Base-by-base conservation (phyloP, 2,888 invertebrate species). In the Aphodius granarius region DNA sequence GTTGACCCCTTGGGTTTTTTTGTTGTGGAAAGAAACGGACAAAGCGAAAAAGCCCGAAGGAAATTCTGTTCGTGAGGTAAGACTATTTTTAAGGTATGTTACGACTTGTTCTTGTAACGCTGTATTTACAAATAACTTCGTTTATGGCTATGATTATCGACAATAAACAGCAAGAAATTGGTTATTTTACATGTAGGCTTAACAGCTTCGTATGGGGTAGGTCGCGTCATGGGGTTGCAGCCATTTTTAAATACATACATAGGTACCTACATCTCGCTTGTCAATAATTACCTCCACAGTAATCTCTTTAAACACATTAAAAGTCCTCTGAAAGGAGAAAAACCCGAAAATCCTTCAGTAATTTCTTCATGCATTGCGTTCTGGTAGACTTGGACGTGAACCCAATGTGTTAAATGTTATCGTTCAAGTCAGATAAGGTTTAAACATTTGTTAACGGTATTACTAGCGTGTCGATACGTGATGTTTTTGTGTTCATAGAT, bases 281-380 rank as follows among this genome's bases (percentile, higher is more conserved):
- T 13, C 43, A 43, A 43, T 43, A 43, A 43, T 43, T 43, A 43
- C 43, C 43, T 6, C 43, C 5, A 20, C 15, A n/a, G 6, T n/a
- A 18, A 21, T 19, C 20, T 6, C 20, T 66, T 66, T 66, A n/a
- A 66, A 18, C 66, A n/a, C 43, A 9, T 43, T 43, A 9, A 43
- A 43, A 43, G 9, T 13, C 4, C 43, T 13, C 3, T 43, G 6
- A 9, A 43, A 23, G 23, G 23, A 5, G 23, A 17, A 5, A 16
- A 64, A 6, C 18, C 5, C 21, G 0, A 66, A 66, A 66, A 16
- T 43, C 21, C 20, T 66, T 66, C 21, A 16, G n/a, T n/a, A n/a
- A 16, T 21, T 66, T 66, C 20, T 66, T 16, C 18, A 17, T 15
- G 66, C 66, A 5, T 79, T 78, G 76, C 79, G 73, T 43, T 43